A percentile compares a stretch with the other conserved stretches of the same genome.
Conservation (phyloP, 2,113 vertebrate genomes). For the Theristicus caerulescens region DNA sequence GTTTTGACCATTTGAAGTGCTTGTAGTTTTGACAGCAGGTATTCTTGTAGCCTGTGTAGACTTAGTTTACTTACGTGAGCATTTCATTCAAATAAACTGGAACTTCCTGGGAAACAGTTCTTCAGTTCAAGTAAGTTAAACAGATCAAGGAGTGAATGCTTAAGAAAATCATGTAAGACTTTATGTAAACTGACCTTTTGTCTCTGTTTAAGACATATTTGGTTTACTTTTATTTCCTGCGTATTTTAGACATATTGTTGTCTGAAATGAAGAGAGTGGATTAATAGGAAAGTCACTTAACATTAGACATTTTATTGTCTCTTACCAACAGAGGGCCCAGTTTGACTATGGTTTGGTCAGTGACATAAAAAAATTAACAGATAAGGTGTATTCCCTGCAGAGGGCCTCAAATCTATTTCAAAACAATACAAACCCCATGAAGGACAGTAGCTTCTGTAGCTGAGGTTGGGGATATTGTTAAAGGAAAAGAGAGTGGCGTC, state of each 20-base stretch:
- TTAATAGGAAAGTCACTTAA: background rate
- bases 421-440: background rate
- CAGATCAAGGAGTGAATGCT: background rate
- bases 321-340: background rate
- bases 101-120: background rate
- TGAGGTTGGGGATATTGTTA: background rate
- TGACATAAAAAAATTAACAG: background rate
- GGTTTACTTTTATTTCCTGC: background rate
- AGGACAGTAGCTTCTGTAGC: background rate
- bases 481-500: background rate
- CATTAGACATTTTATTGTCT: background rate
- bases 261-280: background rate
- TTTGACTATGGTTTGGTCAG: background rate
- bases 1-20: background rate
- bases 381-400: background rate
- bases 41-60: background rate
- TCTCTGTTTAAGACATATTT: background rate
- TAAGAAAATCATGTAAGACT: background rate
- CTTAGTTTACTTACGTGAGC: background rate
- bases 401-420: background rate
- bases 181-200: background rate
- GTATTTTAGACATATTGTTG: background rate
- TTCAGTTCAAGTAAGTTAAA: background rate
- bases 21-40: background rate
- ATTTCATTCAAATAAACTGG: background rate